Evolutionary conservation across 2,888 invertebrate genomes (phyloP).

Genomic region (Volucella inflata): DNA sequence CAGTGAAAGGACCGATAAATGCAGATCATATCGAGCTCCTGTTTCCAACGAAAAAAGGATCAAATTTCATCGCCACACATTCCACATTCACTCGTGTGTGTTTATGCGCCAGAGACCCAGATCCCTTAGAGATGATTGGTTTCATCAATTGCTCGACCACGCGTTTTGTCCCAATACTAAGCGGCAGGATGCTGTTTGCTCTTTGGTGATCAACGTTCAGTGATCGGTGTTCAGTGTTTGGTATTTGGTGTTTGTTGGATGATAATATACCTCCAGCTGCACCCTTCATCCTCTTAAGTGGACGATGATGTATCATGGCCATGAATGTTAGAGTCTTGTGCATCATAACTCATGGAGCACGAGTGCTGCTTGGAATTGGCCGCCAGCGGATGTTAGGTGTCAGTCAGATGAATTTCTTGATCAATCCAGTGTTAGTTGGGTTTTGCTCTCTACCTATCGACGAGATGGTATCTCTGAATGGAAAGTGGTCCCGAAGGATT

Average conservation of each 20-base stretch:
- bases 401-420: slow-evolving; percentile 63
- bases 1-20: slow-evolving; percentile 10
- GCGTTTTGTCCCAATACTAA: slow-evolving; percentile 14
- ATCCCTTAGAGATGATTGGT: slow-evolving; percentile 53
- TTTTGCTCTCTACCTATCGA: slow-evolving; percentile 11
- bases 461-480: slow-evolving; percentile 11
- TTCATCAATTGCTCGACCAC: slow-evolving; percentile 9
- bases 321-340: slow-evolving; percentile 27
- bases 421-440: slow-evolving; percentile 57
- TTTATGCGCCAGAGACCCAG: slow-evolving; percentile 60
- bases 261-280: slow-evolving; percentile 10
- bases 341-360: slow-evolving; percentile 53
- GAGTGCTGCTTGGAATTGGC: slow-evolving; percentile 45
- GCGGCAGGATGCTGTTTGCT: slow-evolving; percentile 46
- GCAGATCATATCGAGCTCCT: slow-evolving; percentile 57
- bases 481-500: slow-evolving; percentile 57
- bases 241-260: no score
- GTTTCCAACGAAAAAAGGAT: slow-evolving; percentile 57
- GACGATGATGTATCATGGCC: slow-evolving; percentile 56
- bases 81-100: not conserved
- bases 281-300: slow-evolving; percentile 51
- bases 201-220: no score
- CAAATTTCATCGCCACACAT: slow-evolving; percentile 42
- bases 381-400: slow-evolving; percentile 73
- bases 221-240: no score